Base-by-base conservation (phyloP, 2,888 invertebrate species). In the Cerastis leucographa region DNA sequence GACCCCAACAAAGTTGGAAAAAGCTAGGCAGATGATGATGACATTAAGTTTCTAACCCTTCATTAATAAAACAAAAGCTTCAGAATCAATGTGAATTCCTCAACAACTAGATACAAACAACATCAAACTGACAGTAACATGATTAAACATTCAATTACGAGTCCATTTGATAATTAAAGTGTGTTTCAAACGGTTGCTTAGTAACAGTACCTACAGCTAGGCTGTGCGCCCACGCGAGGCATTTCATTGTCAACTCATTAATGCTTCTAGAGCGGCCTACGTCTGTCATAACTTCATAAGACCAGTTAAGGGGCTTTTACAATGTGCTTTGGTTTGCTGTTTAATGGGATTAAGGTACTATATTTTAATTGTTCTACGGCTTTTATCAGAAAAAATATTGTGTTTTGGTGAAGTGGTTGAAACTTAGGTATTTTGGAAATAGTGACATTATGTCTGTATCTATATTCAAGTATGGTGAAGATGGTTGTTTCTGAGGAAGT, bases 201-300 rank as follows among this genome's bases (percentile, higher is more conserved):
- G 67, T 73, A 73, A 67, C 71, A 25, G 73, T 69, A 42, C 44
- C 29, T 40, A 40, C 22, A 12, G 64, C 49, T 49, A 25, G 62
- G 42, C 59, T 70, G 61, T 40, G 25, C 71, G 62, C 87, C 87
- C 76, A 87, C 87, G 70, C 80, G 17, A 61, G 44, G 59, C 59
- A 69, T 80, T 86, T 88, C 86, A 85, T 87, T 88, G 88, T 88
- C 83, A 67, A 17, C 81, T 88, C 81, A 78, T 87, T 88, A 85
- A 84, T 83, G 80, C 64, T 85, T 84, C 76, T 80, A 76, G 84
- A 81, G 67, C 80, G 70, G 70, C 76, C 74, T 69, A 74, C 78
- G 75, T 56, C 68, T 71, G 71, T 83, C 59, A 76, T n/a, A n/a
- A n/a, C n/a, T n/a, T n/a, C n/a, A n/a, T 66, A 54, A 72, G 46